A percentile compares a stretch with the other conserved stretches of the same genome.
Conservation (phyloP, 2,113 vertebrate species). For the Fukomys damarensis region DNA sequence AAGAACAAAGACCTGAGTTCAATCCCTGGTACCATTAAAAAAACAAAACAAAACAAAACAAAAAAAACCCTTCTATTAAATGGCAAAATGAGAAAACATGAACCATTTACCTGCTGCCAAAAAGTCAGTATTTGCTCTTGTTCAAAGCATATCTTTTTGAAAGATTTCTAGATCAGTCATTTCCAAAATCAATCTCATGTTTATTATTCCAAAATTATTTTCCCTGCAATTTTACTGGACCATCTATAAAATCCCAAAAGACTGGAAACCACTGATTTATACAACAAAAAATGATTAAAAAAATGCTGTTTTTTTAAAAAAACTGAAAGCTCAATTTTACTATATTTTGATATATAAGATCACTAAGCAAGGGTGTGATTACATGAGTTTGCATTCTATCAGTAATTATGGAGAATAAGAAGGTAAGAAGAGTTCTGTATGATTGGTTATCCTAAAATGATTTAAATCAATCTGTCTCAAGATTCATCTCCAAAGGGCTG, state of each 20-base stretch:
- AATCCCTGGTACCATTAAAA: too few species aligned
- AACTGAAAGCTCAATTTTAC: background rate
- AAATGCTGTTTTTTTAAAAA: background rate
- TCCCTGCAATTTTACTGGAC: constrained; percentile 13
- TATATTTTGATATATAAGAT: background rate
- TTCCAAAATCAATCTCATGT: background rate
- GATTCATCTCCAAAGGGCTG: constrained; percentile 3
- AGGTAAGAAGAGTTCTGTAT: background rate
- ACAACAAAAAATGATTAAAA: background rate
- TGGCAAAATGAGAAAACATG: background rate
- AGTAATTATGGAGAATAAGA: background rate
- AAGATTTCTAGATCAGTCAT: constrained; percentile 27
- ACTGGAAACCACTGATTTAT: background rate
- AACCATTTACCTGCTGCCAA: background rate
- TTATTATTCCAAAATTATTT: background rate
- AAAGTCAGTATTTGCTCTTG: background rate
- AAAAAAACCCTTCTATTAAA: background rate
- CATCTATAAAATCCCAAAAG: background rate
- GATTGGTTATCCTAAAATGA: background rate
- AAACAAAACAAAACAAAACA: too few species aligned
- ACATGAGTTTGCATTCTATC: background rate
- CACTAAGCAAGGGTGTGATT: background rate
- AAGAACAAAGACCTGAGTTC: too few species aligned
- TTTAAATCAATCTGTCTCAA: constrained; percentile 18
- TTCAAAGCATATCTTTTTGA: background rate